Percentiles rank a stretch among this genome's conserved stretches.
Conservation (phyloP, 2,113 vertebrate species). For the Odobenus rosmarus region DNA sequence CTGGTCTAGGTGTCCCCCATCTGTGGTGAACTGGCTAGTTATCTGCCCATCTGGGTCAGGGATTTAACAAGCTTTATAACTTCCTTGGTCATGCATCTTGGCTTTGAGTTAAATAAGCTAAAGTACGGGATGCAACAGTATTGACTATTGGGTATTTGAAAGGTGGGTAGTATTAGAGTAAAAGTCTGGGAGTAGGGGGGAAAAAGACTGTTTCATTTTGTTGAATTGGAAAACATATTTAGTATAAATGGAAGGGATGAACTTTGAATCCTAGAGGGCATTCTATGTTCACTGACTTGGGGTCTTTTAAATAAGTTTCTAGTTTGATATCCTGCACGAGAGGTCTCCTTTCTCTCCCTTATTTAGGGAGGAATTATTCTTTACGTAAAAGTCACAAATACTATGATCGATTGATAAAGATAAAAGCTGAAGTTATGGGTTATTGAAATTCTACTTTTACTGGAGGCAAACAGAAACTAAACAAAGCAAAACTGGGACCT, state of each 20-base stretch:
- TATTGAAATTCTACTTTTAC: neutral
- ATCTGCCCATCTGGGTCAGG: neutral
- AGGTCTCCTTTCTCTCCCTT: neutral
- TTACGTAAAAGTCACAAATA: neutral
- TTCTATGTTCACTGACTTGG: neutral
- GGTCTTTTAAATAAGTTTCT: neutral
- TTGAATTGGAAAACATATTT: neutral
- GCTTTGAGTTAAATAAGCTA: neutral
- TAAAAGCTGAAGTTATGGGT: neutral
- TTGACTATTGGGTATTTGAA: neutral
- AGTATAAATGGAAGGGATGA: neutral
- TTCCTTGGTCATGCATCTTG: neutral
- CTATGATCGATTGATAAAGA: neutral
- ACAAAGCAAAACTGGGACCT: neutral
- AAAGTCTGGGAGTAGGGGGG: neutral
- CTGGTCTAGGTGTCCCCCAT: neutral
- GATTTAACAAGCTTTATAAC: neutral
- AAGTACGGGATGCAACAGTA: neutral
- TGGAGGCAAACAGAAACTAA: neutral
- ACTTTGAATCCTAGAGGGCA: neutral
- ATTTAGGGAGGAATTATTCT: neutral
- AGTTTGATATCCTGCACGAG: neutral
- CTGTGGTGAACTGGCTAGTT: neutral
- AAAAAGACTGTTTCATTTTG: neutral
- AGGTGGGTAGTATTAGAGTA: neutral